Evolutionary conservation across 2,797 vertebrate species (phyloP), one percentile per base, ranked within the genome.

Genomic region (Caiman crocodilus): DNA sequence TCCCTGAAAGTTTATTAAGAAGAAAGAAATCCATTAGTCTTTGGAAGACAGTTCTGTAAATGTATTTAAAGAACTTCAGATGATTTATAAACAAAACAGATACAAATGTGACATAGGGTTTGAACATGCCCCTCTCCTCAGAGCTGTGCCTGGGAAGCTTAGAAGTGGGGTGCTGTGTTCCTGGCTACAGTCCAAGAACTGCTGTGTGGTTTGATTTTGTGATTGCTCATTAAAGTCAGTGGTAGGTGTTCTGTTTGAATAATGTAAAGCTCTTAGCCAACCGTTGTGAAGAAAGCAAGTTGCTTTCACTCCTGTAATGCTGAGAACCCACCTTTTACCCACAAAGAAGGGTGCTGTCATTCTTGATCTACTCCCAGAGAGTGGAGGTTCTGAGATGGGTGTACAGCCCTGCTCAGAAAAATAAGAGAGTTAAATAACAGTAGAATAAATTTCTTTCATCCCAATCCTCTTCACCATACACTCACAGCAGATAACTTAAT

Each of bases 1-100:
- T 94, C 97, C 96, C 96, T 97, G 96, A 97, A 98, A 98, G 98
- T 98, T 98, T 98, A 98, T 96, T 92, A 95, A 92, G 32, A 63
- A 83, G 90, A n/a, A 25, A 57, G 82, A 88, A 90, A 87, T 61
- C 57, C 92, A 95, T 94, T 92, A 97, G 97, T 98, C 98, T 98
- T 93, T 98, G 98, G 98, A 98, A 98, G 98, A 90, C 96, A 97
- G 84, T 96, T 95, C 93, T 92, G 83, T 50, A 23, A 77, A 89
- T 89, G 95, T 94, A 95, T 96, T 97, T 96, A 97, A 95, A 94
- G 96, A 92, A 90, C 89, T 94, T 93, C 89, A 94, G 84, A 93
- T 96, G 92, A 88, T 76, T 94, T 85, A 84, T 88, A 90, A 95
- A 95, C 85, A 95, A 94, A 94, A 58, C 76, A 93, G 55, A 93